A percentile compares a stretch with the other conserved stretches of the same genome.
Conservation (phyloP, 2,888 invertebrate species). For the Pandemis heparana region DNA sequence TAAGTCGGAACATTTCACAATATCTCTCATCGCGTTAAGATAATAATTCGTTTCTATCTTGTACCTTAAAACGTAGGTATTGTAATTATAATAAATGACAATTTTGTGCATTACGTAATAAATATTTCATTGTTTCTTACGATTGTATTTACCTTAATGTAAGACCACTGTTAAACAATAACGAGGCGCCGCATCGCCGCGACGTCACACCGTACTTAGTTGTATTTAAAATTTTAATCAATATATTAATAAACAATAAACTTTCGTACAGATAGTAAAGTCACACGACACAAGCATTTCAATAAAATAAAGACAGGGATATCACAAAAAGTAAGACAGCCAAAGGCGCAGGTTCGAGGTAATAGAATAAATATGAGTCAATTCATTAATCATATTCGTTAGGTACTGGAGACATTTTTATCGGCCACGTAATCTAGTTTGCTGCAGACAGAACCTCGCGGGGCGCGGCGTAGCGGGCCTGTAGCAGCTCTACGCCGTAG, state of each 20-base stretch:
- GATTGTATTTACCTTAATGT: slow-evolving; percentile 83
- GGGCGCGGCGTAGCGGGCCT: slow-evolving; percentile 48
- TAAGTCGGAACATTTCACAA: slow-evolving; percentile 81
- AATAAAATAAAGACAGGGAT: slow-evolving; percentile 83
- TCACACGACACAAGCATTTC: slow-evolving; percentile 77
- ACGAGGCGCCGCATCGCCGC: slow-evolving; percentile 70
- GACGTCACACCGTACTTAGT: slow-evolving; percentile 82
- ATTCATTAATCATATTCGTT: slow-evolving; percentile 85
- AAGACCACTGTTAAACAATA: slow-evolving; percentile 81
- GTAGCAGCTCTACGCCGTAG: slow-evolving; percentile 43
- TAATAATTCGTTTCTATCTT: slow-evolving; percentile 84
- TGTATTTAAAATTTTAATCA: slow-evolving; percentile 81
- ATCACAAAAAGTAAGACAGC: slow-evolving; percentile 73
- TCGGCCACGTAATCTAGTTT: slow-evolving; percentile 76
- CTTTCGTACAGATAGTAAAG: slow-evolving; percentile 73
- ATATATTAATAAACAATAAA: slow-evolving; percentile 71
- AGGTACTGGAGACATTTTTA: slow-evolving; percentile 77
- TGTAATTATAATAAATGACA: slow-evolving; percentile 84
- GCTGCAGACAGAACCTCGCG: slow-evolving; percentile 61
- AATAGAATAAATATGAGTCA: slow-evolving; percentile 85
- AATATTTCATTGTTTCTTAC: slow-evolving; percentile 85
- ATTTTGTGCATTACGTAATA: slow-evolving; percentile 85
- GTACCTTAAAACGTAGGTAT: slow-evolving; percentile 84
- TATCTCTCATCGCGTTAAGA: slow-evolving; percentile 84
- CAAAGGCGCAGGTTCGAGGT: slow-evolving; percentile 83